Evolutionary conservation across 2,888 invertebrate genomes (phyloP).

Genomic region (Cantharis rufa): DNA sequence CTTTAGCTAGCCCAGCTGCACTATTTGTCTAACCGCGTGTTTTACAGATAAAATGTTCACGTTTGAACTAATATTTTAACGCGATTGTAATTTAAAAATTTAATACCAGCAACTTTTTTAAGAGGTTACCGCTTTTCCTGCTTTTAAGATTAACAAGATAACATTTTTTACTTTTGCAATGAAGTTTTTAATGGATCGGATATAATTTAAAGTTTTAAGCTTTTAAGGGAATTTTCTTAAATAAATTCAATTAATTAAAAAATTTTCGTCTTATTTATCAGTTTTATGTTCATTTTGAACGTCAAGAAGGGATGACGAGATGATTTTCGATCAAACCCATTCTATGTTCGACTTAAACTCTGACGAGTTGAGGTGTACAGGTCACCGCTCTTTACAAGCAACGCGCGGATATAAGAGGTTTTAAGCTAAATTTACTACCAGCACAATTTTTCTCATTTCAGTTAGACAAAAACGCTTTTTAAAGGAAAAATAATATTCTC

Average conservation of each 20-base stretch:
- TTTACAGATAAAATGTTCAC: not conserved
- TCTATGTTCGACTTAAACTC: conserved; percentile 8
- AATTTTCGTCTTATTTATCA: not conserved
- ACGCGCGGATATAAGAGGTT: conserved; percentile 5
- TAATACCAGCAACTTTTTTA: not conserved
- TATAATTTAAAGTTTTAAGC: conserved; percentile 3
- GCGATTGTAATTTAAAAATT: not conserved
- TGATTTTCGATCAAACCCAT: conserved; percentile 2
- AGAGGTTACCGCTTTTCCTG: not conserved
- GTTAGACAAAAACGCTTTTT: not conserved
- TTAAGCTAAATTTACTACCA: conserved; percentile 10
- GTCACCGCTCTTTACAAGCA: conserved; percentile 12
- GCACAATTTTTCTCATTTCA: conserved; percentile 1
- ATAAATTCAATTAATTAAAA: not conserved
- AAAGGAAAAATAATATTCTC: not conserved
- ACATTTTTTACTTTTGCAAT: conserved; percentile 8
- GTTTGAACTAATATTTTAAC: not conserved
- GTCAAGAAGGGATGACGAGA: not conserved
- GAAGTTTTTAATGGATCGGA: conserved; percentile 7
- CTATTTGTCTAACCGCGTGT: not conserved
- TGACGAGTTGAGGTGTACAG: conserved; percentile 4
- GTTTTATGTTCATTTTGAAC: not conserved
- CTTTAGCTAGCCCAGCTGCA: no score
- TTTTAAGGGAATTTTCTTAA: not conserved
- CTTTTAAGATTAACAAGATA: conserved; percentile 8